Evolutionary conservation across 2,797 vertebrate genomes (phyloP).

Genomic region (Silurus lanzhouensis): DNA sequence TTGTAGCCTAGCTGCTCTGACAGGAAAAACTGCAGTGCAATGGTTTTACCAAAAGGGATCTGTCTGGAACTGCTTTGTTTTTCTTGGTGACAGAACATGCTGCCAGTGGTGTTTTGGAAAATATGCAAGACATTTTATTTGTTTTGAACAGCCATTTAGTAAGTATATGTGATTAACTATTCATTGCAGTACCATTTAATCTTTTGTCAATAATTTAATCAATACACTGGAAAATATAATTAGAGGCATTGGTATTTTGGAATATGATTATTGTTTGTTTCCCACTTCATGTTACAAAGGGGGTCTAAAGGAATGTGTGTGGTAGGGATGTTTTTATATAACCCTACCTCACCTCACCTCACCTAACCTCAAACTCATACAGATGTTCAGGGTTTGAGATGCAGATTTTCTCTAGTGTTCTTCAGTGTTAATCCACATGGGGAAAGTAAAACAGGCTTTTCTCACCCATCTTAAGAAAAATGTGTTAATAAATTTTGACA

Average conservation of each 20-base stretch:
- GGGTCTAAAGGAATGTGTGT: conserved; percentile 17
- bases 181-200: neutral
- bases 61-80: neutral
- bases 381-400: conserved; percentile 23
- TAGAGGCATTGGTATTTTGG: neutral
- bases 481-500: neutral
- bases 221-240: neutral
- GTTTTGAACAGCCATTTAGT: neutral
- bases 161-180: conserved; percentile 7
- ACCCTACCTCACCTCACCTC: neutral
- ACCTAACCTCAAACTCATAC: neutral
- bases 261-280: conserved; percentile 1
- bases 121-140: neutral
- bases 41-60: conserved; percentile 21
- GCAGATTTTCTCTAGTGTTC: conserved; percentile 4
- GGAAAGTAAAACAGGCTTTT: neutral
- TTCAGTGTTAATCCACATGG: conserved; percentile 1
- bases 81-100: conserved; percentile 1
- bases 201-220: neutral
- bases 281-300: conserved; percentile 16
- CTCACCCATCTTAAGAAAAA: neutral
- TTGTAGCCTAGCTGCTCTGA: conserved; percentile 46
- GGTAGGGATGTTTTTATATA: conserved; percentile 29
- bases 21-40: conserved; percentile 19
- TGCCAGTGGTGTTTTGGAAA: neutral